A percentile compares a stretch with the other conserved stretches of the same genome.
Conservation (phyloP, 2,888 invertebrate genomes). For the Nymphalis urticae region DNA sequence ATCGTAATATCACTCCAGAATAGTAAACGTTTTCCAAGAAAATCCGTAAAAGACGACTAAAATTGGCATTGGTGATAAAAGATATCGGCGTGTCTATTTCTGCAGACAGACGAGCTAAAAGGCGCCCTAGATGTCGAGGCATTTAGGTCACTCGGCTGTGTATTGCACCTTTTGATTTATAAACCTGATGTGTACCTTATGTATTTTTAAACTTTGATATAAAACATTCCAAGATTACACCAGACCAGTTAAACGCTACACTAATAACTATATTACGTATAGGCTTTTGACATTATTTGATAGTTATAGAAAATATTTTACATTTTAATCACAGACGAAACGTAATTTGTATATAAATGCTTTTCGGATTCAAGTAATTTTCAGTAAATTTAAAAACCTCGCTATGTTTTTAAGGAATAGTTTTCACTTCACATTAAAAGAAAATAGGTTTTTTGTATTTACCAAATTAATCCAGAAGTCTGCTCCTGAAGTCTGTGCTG, state of each 20-base stretch:
- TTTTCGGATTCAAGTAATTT: too few species aligned
- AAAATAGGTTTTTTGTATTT: too few species aligned
- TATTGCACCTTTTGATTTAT: slow-evolving; percentile 27
- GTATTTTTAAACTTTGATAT: slow-evolving; percentile 18
- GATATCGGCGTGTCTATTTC: slow-evolving; percentile 63
- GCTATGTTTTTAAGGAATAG: too few species aligned
- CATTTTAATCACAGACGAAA: too few species aligned
- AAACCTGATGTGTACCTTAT: slow-evolving; percentile 17
- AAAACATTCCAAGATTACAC: slow-evolving; percentile 7
- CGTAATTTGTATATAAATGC: too few species aligned
- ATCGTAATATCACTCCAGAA: neutral
- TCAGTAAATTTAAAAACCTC: too few species aligned
- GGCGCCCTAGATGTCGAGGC: slow-evolving; percentile 52
- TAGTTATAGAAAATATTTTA: neutral
- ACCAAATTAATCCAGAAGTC: too few species aligned
- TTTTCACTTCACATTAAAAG: too few species aligned
- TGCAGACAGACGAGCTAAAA: slow-evolving; percentile 62
- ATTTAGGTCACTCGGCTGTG: slow-evolving; percentile 61
- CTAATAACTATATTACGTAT: neutral
- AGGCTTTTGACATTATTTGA: neutral
- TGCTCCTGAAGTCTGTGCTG: neutral
- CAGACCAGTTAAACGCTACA: neutral
- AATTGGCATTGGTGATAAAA: slow-evolving; percentile 35
- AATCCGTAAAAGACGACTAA: slow-evolving; percentile 18
- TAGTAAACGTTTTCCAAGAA: neutral